Conservation (phyloP, 2,888 invertebrate species). For the Hesperia comma region DNA sequence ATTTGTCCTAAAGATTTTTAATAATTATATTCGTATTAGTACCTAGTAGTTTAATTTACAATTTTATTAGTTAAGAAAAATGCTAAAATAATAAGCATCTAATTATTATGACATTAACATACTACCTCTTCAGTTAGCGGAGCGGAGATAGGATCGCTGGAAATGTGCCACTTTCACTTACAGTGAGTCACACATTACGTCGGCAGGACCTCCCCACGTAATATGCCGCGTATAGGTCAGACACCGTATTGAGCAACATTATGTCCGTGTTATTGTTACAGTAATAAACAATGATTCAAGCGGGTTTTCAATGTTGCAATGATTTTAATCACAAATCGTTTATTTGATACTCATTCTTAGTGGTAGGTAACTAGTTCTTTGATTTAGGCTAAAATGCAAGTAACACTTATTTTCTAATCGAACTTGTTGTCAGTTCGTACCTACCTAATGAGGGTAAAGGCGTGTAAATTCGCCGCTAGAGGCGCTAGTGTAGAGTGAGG, state of each 20-base stretch:
- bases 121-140: constrained; percentile 21
- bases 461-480: no score
- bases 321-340: constrained; percentile 27
- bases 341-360: constrained; percentile 1
- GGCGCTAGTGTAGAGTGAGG: no score
- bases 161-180: constrained; percentile 78
- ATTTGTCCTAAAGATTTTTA: no score
- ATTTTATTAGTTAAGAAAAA: no score
- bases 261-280: constrained; percentile 58
- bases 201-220: constrained; percentile 67
- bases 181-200: constrained; percentile 71
- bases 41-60: no score
- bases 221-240: constrained; percentile 43
- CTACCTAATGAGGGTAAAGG: no score
- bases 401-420: no score
- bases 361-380: no score
- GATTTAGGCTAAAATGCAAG: no score
- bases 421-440: no score
- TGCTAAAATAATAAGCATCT: neutral
- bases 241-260: constrained; percentile 67
- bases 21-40: no score
- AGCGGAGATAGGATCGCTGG: constrained; percentile 41
- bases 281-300: constrained; percentile 60
- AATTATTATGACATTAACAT: neutral
- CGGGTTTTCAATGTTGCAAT: constrained; percentile 31